Evolutionary conservation across 2,888 invertebrate genomes (phyloP), one percentile per base, ranked within the genome.

Genomic region (Drosophila anomelani): DNA sequence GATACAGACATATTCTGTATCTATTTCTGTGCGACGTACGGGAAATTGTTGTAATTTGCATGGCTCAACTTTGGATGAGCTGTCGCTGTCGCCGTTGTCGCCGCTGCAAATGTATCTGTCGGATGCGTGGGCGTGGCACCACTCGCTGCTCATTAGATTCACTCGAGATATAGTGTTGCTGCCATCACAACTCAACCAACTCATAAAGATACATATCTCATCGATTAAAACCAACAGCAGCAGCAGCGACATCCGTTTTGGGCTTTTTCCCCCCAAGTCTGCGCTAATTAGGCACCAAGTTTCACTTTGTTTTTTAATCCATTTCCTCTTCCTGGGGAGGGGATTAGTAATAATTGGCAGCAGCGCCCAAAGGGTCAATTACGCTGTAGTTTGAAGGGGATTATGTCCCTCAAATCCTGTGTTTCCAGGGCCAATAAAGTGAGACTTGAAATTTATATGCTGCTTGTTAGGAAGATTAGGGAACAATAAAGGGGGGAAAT

Each of bases 31-130:
- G 78, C 66, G 59, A 49, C 66, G 64, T 73, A 62, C 71, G 72
- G 67, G 83, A 83, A 83, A 85, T 83, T 80, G 76, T 81, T 80
- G 85, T 77, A 83, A 83, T 83, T 85, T 85, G 85, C 79, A 79
- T 77, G 80, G 77, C 61, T 77, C 70, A 67, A 39, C 56, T 62
- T 61, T 75, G 72, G 64, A 70, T 49, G 34, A 53, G 66, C 75
- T 75, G 57, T 68, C 39, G 46, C 44, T 41, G 47, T 12, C 26
- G 46, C 26, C n/a, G 17, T 29, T 39, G 56, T 41, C 29, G 59
- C 23, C 29, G 59, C 23, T 70, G 54, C 68, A 54, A 54, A 20
- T 59, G 59, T 60, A 55, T 68, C 39, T 59, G 26, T 54, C 51
- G 59, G 70, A 55, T 69, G 60, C 69, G 71, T 73, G 72, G 72